Base-by-base conservation (phyloP, 2,113 vertebrate species). In the Nasalis larvatus region DNA sequence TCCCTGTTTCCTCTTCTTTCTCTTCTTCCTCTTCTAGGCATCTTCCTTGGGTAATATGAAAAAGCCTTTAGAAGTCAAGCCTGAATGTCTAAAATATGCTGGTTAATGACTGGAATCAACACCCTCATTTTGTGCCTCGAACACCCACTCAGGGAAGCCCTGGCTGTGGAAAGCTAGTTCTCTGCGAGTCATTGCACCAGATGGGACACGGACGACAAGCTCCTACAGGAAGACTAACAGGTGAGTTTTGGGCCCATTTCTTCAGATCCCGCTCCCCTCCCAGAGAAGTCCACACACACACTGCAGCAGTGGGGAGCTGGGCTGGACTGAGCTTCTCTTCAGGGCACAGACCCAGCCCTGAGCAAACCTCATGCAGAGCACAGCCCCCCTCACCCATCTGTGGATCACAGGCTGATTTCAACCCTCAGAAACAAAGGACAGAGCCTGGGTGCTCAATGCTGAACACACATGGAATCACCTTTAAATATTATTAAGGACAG, bases 251-350 rank as follows among this genome's bases (percentile, higher is more conserved):
- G 66, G 16, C 32, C 66, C 16, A 0, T 63, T 30, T 63, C 60
- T 63, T 63, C 60, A n/a, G 69, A 23, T 20, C 69, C 18, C 20
- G 8, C n/a, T 37, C 9, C 73, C 13, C 25, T 45, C 25, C 25
- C 21, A 11, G 42, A 16, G 42, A 76, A 4, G n/a, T 9, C n/a
- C 71, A 1, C 60, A 1, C 27, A 63, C 25, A 63, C 0, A 1
- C 60, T 63, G 27, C 27, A 63, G 60, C 60, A 5, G 27, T 30
- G 4, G 27, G 60, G 2, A 27, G 27, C 60, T 30, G 60, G 27
- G 60, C 27, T 63, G 60, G 60, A 63, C 60, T 63, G 60, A 63
- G 60, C 60, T 63, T 12, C 60, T 27, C 27, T 63, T 63, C 60
- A 63, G 60, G 60, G 1, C 60, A 63, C 60, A 63, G 60, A 13